Conservation (phyloP, 2,113 vertebrate genomes). For the Diadophis punctatus region DNA sequence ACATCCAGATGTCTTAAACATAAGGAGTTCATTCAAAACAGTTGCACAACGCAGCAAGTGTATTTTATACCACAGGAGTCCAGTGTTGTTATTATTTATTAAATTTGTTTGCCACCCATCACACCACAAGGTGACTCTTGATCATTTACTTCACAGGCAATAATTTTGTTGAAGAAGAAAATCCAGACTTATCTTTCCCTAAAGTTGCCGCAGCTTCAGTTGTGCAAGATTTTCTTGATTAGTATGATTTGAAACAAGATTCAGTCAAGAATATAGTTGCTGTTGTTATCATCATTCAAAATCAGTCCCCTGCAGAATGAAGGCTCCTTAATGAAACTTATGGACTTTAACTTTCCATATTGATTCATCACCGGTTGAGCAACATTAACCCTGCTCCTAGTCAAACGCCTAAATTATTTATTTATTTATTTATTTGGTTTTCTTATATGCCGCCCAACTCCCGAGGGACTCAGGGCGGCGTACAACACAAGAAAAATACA, state of each 20-base stretch:
- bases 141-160: not conserved
- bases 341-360: not conserved
- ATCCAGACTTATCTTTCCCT: not conserved
- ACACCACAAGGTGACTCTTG: not conserved
- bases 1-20: not conserved
- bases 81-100: not conserved
- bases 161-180: not conserved
- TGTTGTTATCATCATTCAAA: not conserved
- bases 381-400: not conserved
- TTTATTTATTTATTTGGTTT: too few species aligned
- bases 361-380: not conserved
- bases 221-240: not conserved
- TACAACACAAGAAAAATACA: too few species aligned
- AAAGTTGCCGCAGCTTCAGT: not conserved
- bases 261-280: not conserved
- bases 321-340: not conserved
- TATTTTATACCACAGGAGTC: not conserved
- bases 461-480: too few species aligned
- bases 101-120: not conserved
- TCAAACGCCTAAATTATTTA: not conserved
- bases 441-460: too few species aligned
- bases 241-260: not conserved
- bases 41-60: not conserved
- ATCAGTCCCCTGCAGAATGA: not conserved
- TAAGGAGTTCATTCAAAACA: not conserved